Evolutionary conservation across 2,113 vertebrate genomes (phyloP).

Genomic region (Ictalurus punctatus): DNA sequence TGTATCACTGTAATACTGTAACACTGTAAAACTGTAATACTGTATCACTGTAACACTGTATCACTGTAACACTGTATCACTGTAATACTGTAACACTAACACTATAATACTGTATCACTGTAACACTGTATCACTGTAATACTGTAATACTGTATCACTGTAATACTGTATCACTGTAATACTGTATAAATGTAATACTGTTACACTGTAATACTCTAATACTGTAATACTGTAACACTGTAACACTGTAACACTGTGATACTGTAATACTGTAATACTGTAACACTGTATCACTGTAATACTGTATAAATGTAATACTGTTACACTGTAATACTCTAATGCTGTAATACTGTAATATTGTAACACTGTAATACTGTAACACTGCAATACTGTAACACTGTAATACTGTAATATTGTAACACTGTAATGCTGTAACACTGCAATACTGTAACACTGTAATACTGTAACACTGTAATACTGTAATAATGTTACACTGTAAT

Average conservation of each 20-base stretch:
- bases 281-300: background rate
- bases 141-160: background rate
- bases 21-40: background rate
- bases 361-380: too few relatives aligned
- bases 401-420: too few relatives aligned
- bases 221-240: background rate
- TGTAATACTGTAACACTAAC: background rate
- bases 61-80: background rate
- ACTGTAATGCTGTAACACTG: too few relatives aligned
- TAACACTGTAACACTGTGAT: background rate
- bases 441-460: too few relatives aligned
- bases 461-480: background rate
- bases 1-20: background rate
- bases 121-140: background rate
- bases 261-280: background rate
- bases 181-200: background rate
- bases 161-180: background rate
- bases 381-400: too few relatives aligned
- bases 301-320: background rate
- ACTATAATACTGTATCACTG: background rate
- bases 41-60: background rate
- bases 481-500: background rate
- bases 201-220: background rate
- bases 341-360: background rate
- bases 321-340: background rate